These are phyloP conservation scores for Clytia hemisphaerica DNA, from an alignment of 30 jellyfish, hydroid and myxozoan genomes.

Conservation along the genomic window DNA sequence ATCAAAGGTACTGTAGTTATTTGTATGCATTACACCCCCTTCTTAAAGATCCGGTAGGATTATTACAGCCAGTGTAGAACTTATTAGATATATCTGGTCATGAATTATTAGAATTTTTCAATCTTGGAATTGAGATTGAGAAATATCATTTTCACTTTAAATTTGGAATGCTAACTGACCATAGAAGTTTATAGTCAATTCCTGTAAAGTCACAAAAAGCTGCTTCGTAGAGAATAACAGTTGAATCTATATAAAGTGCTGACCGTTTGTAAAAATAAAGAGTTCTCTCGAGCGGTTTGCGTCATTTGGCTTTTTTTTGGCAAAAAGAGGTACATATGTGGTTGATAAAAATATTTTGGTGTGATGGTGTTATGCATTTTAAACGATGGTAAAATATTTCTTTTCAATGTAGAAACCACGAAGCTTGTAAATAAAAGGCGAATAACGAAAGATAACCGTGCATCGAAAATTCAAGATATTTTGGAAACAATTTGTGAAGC, in stretches of 20 bases:
- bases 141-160: background rate
- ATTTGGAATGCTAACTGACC: too few relatives aligned
- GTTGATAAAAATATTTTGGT: background rate
- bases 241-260: too few relatives aligned
- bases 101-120: background rate
- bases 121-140: background rate
- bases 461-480: constrained; percentile 51
- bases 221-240: too few relatives aligned
- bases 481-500: constrained; percentile 71
- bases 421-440: constrained; percentile 26
- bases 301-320: too few relatives aligned
- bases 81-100: background rate
- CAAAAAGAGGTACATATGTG: too few relatives aligned
- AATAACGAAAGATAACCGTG: constrained; percentile 36
- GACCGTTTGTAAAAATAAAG: too few relatives aligned
- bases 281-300: too few relatives aligned
- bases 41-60: background rate
- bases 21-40: background rate
- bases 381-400: background rate
- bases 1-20: constrained; percentile 49
- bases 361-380: background rate
- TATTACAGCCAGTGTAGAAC: background rate
- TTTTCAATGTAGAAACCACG: constrained; percentile 14
- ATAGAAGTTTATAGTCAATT: too few relatives aligned
- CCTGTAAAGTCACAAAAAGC: too few relatives aligned